Evolutionary conservation across 2,888 invertebrate species (phyloP).

Genomic region (Napeogenes inachia): DNA sequence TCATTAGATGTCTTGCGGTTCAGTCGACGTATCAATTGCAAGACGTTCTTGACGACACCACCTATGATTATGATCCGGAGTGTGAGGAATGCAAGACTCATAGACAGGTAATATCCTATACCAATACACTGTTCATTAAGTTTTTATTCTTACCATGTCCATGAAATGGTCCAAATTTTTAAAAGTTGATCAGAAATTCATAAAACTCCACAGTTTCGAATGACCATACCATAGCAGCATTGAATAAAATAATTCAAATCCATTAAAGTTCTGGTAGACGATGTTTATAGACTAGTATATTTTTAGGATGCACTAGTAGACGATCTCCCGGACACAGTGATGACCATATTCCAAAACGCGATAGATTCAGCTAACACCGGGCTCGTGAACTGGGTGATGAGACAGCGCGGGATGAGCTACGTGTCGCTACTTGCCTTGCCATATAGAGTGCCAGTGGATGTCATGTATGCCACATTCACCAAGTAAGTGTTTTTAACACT

Average conservation of each 20-base stretch:
- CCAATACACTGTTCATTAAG: background rate
- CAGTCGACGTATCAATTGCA: constrained; percentile 90
- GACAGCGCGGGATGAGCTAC: constrained; percentile 87
- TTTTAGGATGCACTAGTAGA: constrained; percentile 89
- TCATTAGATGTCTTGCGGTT: constrained; percentile 87
- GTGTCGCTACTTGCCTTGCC: constrained; percentile 89
- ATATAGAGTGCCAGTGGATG: constrained; percentile 91
- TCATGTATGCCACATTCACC: constrained; percentile 89
- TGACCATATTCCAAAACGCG: constrained; percentile 94
- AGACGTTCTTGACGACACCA: constrained; percentile 82
- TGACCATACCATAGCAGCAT: too few species aligned
- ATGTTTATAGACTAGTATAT: constrained; percentile 19
- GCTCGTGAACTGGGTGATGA: constrained; percentile 92
- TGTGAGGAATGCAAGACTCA: constrained; percentile 93
- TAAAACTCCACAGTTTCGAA: too few species aligned
- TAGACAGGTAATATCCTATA: constrained; percentile 80
- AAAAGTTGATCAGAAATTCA: too few species aligned
- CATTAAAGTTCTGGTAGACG: too few species aligned
- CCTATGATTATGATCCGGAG: constrained; percentile 87
- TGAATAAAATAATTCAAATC: too few species aligned
- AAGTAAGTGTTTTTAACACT: constrained; percentile 78
- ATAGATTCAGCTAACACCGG: constrained; percentile 95
- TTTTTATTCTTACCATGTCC: background rate
- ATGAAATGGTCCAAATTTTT: too few species aligned
- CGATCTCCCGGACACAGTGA: constrained; percentile 92